A percentile compares a stretch with the other conserved stretches of the same genome.
phyloP scores from a whole-genome alignment of 2,888 invertebrate genomes.

The Agapetus fuscipes region DNA sequence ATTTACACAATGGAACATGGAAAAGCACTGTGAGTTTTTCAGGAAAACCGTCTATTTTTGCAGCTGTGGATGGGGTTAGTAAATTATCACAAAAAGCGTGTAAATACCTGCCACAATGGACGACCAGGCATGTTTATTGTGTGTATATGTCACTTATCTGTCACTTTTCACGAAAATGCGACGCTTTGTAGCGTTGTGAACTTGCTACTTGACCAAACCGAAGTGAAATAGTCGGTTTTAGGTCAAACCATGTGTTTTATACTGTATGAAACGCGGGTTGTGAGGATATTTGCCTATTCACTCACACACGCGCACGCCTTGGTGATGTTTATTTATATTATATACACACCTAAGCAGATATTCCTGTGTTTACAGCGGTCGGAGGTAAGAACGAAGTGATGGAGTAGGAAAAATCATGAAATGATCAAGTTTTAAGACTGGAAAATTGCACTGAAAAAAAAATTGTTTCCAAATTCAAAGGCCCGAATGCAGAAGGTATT shows the following conservation, averaged over 20 bases:
- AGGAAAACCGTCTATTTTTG: too few species aligned
- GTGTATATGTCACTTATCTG: not conserved
- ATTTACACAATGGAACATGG: too few species aligned
- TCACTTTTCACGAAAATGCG: not conserved
- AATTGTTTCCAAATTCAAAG: too few species aligned
- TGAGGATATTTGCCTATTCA: slow-evolving; percentile 4
- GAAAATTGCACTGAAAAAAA: too few species aligned
- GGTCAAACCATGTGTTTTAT: slow-evolving; percentile 46
- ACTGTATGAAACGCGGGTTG: slow-evolving; percentile 25
- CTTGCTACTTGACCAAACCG: slow-evolving; percentile 16
- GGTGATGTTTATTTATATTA: slow-evolving; percentile 16
- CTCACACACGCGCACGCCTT: slow-evolving; percentile 7
- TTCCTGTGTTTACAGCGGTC: slow-evolving; percentile 13
- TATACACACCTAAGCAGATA: slow-evolving; percentile 6
- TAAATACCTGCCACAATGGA: slow-evolving; percentile 64
- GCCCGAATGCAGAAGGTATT: too few species aligned
- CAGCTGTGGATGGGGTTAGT: too few species aligned
- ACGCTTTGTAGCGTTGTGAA: not conserved
- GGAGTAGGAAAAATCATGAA: too few species aligned
- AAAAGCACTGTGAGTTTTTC: too few species aligned
- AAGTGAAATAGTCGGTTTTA: slow-evolving; percentile 42
- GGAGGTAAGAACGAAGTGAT: too few species aligned
- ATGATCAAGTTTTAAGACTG: too few species aligned
- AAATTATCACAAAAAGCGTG: too few species aligned
- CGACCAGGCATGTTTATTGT: slow-evolving; percentile 58